These are phyloP conservation scores for Pongo abelii DNA, from an alignment of 2,113 vertebrate genomes.

Conservation along the genomic window DNA sequence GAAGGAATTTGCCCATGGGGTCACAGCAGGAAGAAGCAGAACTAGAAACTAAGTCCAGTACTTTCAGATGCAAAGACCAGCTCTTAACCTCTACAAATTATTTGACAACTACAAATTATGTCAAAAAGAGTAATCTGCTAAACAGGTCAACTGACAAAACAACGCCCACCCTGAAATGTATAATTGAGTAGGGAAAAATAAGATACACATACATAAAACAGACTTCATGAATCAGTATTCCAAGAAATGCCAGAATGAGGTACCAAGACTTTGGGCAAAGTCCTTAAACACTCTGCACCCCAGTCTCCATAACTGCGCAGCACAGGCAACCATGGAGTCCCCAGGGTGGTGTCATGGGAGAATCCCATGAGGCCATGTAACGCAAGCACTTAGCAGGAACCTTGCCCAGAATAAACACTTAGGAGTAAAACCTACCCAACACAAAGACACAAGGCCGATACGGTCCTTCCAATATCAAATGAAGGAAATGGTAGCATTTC, in stretches of 20 bases:
- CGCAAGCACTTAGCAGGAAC: not conserved
- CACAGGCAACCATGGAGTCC: not conserved
- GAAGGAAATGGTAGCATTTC: not conserved
- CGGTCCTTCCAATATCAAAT: not conserved
- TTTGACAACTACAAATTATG: not conserved
- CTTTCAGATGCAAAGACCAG: not conserved
- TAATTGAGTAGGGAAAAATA: not conserved
- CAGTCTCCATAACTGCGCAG: not conserved
- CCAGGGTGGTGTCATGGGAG: not conserved
- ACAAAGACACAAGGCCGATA: not conserved
- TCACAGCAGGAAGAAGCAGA: not conserved
- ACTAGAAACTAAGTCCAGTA: not conserved
- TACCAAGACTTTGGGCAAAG: not conserved
- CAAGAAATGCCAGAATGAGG: not conserved
- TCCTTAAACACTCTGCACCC: not conserved
- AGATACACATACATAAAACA: not conserved
- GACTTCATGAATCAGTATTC: not conserved
- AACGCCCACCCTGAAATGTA: not conserved
- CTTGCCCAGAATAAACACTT: not conserved
- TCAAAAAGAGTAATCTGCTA: not conserved
- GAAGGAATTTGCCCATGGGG: not conserved
- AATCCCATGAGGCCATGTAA: not conserved
- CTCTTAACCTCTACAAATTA: not conserved
- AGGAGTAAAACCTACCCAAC: not conserved
- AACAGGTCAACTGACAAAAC: not conserved